These are phyloP conservation scores for Pardosa pseudoannulata DNA, from an alignment of 2,888 invertebrate species.

Conservation along the genomic window DNA sequence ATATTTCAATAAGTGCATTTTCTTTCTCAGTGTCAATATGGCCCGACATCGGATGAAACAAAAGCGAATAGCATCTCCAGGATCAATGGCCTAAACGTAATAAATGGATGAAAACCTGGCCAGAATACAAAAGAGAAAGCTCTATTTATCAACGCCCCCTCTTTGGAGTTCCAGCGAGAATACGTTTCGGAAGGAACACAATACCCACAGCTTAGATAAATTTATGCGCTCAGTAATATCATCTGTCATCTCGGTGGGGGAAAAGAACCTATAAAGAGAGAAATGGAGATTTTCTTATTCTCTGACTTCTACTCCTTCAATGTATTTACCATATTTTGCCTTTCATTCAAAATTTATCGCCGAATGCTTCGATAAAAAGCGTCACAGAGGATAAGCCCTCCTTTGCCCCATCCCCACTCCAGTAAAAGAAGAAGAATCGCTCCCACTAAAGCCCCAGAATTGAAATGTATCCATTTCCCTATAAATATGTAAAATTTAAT, in stretches of 20 bases:
- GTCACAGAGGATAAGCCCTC: slow-evolving; percentile 49
- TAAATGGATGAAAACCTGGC: slow-evolving; percentile 68
- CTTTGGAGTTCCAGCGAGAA: slow-evolving; percentile 46
- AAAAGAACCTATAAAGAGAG: slow-evolving; percentile 49
- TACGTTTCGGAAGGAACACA: slow-evolving; percentile 54
- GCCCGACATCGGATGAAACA: slow-evolving; percentile 39
- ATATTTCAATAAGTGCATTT: slow-evolving; percentile 56
- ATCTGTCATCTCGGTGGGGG: slow-evolving; percentile 66
- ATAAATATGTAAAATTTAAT: slow-evolving; percentile 72
- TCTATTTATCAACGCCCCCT: slow-evolving; percentile 68
- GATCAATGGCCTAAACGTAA: slow-evolving; percentile 69
- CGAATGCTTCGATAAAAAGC: slow-evolving; percentile 67
- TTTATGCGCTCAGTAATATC: slow-evolving; percentile 70
- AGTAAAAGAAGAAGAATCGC: slow-evolving; percentile 17
- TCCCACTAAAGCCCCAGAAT: slow-evolving; percentile 50
- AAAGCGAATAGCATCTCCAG: slow-evolving; percentile 54
- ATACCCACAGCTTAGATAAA: slow-evolving; percentile 69
- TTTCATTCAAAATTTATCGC: slow-evolving; percentile 71
- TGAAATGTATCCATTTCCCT: slow-evolving; percentile 70
- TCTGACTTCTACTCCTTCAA: slow-evolving; percentile 44
- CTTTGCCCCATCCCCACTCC: neutral
- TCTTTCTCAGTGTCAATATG: slow-evolving; percentile 55
- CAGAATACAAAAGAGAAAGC: slow-evolving; percentile 69
- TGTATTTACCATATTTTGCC: slow-evolving; percentile 71
- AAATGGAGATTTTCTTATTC: slow-evolving; percentile 44